A percentile compares a stretch with the other conserved stretches of the same genome.
Evolutionary conservation across 2,797 vertebrate genomes (phyloP).

Genomic region (Myripristis jacobus): DNA sequence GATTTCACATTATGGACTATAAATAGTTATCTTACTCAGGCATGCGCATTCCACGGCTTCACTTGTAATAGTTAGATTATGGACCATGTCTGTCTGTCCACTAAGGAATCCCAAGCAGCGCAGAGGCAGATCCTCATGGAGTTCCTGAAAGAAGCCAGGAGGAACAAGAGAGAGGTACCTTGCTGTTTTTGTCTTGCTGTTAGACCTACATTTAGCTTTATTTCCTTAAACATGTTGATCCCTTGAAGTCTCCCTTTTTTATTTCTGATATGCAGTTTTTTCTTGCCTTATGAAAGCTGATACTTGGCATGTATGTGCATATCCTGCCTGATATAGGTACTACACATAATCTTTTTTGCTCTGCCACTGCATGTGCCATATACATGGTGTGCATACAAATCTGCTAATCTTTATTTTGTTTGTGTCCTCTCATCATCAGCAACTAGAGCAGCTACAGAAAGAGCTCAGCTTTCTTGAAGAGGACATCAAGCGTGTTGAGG

Average conservation of each 20-base stretch:
- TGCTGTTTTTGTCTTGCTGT: not conserved
- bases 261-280: no score
- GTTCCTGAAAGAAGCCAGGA: constrained; percentile 97
- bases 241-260: not conserved
- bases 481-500: constrained; percentile 99
- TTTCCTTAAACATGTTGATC: not conserved
- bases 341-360: no score
- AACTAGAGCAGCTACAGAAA: constrained; percentile 98
- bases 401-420: constrained; percentile 12
- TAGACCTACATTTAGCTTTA: not conserved
- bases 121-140: constrained; percentile 98
- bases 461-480: constrained; percentile 98
- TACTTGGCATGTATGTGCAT: no score
- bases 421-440: constrained; percentile 79
- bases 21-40: not conserved
- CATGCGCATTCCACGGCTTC: constrained; percentile 1
- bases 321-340: no score
- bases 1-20: not conserved
- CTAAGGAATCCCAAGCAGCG: constrained; percentile 96
- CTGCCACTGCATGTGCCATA: no score
- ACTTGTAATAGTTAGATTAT: constrained; percentile 10
- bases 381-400: no score
- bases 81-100: constrained; percentile 38
- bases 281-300: no score
- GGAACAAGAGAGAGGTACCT: constrained; percentile 97